Evolutionary conservation across 2,113 vertebrate species (phyloP), one percentile per base, ranked within the genome.

Genomic region (Callithrix jacchus): DNA sequence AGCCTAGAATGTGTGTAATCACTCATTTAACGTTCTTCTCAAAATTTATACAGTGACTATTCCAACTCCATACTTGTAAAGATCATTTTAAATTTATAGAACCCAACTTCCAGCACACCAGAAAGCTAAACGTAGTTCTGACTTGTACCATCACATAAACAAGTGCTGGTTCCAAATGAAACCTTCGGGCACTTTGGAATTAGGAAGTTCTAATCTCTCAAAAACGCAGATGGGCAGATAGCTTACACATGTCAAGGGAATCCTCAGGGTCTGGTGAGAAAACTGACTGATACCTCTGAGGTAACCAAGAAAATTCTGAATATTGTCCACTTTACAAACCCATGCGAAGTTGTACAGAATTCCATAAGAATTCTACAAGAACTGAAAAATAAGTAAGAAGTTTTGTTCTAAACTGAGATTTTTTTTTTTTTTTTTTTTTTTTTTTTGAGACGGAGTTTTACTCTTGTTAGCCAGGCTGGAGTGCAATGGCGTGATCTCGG

Each of bases 1-100:
- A 91, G 23, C 35, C 54, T 87, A 73, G 52, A 89, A 87, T 64
- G 54, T 92, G 45, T 77, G 21, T 77, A 23, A 83, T 89, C 80
- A 52, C 27, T 96, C 64, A 92, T 84, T 94, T 96, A 96, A 88
- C 54, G 77, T 77, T 87, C 71, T 77, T 85, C 95, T 89, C 79
- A 18, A 83, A 94, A 92, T 83, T 79, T 81, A 54, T 68, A 89
- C 3, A 37, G 18, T 40, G 82, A 91, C 82, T 86, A 86, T 30
- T 74, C 54, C 76, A 88, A 85, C 10, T 71, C 45, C 40, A 87
- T 40, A 70, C 35, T 90, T 80, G 4, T 61, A 64, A 95, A 83
- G 73, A 85, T 82, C 58, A 76, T 86, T 95, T 84, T 96, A 89
- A 95, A 92, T 84, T 49, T 90, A 35, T 56, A 45, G 81, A 91